Evolutionary conservation across 1,140 invertebrate species (phyloP).

Genomic region (Vollenhovia emeryi): DNA sequence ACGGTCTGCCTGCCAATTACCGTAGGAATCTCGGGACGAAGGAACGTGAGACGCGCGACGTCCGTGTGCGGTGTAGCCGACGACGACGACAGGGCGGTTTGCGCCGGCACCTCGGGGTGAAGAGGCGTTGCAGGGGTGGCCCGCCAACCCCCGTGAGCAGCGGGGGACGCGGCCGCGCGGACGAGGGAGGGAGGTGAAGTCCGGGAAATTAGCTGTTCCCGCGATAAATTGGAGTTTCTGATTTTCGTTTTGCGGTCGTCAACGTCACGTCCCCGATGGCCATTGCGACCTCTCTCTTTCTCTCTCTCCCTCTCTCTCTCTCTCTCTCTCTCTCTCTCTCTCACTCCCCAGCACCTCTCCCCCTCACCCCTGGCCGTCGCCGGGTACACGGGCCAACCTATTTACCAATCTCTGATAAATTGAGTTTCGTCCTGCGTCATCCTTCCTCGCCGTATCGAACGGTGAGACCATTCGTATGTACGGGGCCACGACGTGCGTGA

Average conservation of each 20-base stretch:
- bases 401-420: conserved; percentile 78
- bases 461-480: conserved; percentile 18
- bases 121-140: background rate
- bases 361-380: background rate
- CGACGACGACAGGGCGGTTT: conserved; percentile 44
- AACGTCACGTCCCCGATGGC: conserved; percentile 74
- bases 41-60: conserved; percentile 54
- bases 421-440: conserved; percentile 65
- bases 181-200: conserved; percentile 35
- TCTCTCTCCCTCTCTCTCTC: background rate
- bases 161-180: background rate
- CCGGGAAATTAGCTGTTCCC: conserved; percentile 75
- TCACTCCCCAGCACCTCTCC: background rate
- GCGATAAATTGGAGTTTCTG: conserved; percentile 77
- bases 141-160: conserved; percentile 3
- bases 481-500: background rate
- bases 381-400: conserved; percentile 65
- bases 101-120: background rate
- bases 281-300: conserved; percentile 6
- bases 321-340: background rate
- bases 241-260: conserved; percentile 77
- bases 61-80: conserved; percentile 22
- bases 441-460: conserved; percentile 42
- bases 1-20: conserved; percentile 66
- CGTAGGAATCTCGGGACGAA: conserved; percentile 52